Evolutionary conservation across 2,888 invertebrate species (phyloP).

Genomic region (Platycheirus albimanus): DNA sequence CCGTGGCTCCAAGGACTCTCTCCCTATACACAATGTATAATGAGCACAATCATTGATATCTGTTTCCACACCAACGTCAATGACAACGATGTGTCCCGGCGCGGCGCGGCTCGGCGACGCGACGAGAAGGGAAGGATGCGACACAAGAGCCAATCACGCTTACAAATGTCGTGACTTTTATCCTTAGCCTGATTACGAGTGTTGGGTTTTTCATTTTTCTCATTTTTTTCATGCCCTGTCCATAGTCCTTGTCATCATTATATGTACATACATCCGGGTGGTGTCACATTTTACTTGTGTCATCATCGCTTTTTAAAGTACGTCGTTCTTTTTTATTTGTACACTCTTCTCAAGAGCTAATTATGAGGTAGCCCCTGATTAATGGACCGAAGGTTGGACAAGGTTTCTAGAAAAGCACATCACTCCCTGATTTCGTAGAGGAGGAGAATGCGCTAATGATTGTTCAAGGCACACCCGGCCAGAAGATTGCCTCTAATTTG

Average conservation of each 20-base stretch:
- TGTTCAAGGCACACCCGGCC: not conserved
- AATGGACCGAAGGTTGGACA: conserved; percentile 41
- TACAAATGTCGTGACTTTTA: conserved; percentile 71
- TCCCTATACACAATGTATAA: conserved; percentile 46
- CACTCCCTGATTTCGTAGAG: conserved; percentile 21
- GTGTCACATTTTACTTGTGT: conserved; percentile 44
- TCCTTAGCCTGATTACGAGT: conserved; percentile 63
- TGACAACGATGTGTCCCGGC: conserved; percentile 17
- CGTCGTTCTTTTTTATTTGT: conserved; percentile 25
- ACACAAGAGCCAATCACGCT: conserved; percentile 39
- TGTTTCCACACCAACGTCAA: conserved; percentile 45
- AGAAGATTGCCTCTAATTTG: conserved; percentile 28
- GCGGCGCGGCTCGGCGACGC: not conserved
- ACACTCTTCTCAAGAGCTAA: too few species aligned
- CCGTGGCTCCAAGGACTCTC: conserved; percentile 36
- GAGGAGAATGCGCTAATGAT: conserved; percentile 7
- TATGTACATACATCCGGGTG: conserved; percentile 20
- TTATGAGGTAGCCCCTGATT: conserved; percentile 33
- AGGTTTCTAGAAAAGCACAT: conserved; percentile 44
- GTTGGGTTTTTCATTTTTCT: conserved; percentile 25
- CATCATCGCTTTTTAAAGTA: conserved; percentile 7
- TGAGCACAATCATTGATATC: conserved; percentile 68
- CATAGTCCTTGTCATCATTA: conserved; percentile 65
- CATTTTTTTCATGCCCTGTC: conserved; percentile 57
- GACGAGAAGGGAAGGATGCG: conserved; percentile 30